Percentiles rank a stretch among this genome's conserved stretches.
These are phyloP conservation scores for Parelbella ahira DNA, from an alignment of 2,888 invertebrate species.

Conservation along the genomic window DNA sequence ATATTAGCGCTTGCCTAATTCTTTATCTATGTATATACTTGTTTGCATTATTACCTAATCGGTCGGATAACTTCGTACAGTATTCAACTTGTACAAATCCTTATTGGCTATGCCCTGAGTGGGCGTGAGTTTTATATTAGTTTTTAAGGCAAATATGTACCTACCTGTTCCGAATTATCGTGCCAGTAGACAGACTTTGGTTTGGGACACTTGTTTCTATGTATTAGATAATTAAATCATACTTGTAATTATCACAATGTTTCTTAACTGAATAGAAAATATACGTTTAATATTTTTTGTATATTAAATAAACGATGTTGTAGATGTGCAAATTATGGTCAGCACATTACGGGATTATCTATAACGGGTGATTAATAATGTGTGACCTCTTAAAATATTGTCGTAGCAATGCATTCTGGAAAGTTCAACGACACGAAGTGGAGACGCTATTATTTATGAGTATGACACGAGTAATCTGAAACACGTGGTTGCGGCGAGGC, in stretches of 20 bases:
- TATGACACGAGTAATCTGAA: conserved; percentile 43
- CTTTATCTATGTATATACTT: conserved; percentile 47
- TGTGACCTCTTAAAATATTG: conserved; percentile 21
- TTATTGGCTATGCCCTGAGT: conserved; percentile 30
- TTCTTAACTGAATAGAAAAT: conserved; percentile 14
- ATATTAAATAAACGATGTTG: conserved; percentile 15
- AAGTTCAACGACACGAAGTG: conserved; percentile 51
- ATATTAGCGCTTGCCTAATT: conserved; percentile 73
- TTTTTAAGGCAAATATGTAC: conserved; percentile 1
- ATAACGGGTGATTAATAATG: conserved; percentile 23
- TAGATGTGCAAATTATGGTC: conserved; percentile 11
- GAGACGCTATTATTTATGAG: conserved; percentile 50
- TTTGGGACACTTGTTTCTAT: conserved; percentile 6
- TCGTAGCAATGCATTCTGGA: conserved; percentile 37
- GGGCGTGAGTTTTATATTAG: conserved; percentile 10
- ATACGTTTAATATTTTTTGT: conserved; percentile 8
- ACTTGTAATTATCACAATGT: no score
- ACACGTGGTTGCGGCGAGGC: conserved; percentile 39
- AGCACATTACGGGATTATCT: conserved; percentile 19
- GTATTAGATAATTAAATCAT: no score
- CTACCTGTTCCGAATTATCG: no score
- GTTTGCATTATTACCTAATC: conserved; percentile 65
- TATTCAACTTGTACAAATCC: conserved; percentile 26
- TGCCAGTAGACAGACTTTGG: background rate
- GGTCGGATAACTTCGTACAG: conserved; percentile 13